Evolutionary conservation across 2,113 vertebrate species (phyloP), one percentile per base, ranked within the genome.

Genomic region (Arizona elegans): DNA sequence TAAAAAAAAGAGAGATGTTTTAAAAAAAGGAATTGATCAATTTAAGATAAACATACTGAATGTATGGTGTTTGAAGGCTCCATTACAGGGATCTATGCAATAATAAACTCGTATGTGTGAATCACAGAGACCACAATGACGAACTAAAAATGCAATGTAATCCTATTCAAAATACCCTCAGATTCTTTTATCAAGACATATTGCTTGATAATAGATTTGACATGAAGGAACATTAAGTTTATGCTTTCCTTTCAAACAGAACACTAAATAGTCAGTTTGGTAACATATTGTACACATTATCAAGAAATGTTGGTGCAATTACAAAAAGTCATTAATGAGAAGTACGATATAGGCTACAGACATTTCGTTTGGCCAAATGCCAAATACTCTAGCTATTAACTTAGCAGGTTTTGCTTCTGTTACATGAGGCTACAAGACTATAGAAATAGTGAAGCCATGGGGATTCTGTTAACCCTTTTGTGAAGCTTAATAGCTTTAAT

Each of bases 291-390:
- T 13, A 95, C 90, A 21, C 91, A 89, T 90, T 81, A 93, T 33
- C 55, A 95, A 96, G 93, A 95, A 96, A 95, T 17, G n/a, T 43
- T 81, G 91, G 87, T 50, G 88, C 54, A 88, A 93, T 94, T 94
- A 95, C 86, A 62, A 75, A 90, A 81, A 93, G 33, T 55, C 55
- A 85, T 87, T 33, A 87, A 21, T 52, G 81, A 95, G 59, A 95
- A 96, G 87, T 86, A 5, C 0, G 1, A 90, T 88, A 92, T 0
- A 24, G 8, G 1, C 58, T 81, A 53, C 26, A n/a, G 91, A 65
- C 88, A 94, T 1, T 47, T 89, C 75, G 17, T 92, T 7, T 89
- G 89, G 56, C 33, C 24, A 3, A 0, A 0, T 0, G 0, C 87
- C 96, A 96, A 96, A 47, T 93, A 91, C 43, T 94, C 94, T 89